Conservation (phyloP, 2,797 vertebrate species). For the Acridotheres tristis region DNA sequence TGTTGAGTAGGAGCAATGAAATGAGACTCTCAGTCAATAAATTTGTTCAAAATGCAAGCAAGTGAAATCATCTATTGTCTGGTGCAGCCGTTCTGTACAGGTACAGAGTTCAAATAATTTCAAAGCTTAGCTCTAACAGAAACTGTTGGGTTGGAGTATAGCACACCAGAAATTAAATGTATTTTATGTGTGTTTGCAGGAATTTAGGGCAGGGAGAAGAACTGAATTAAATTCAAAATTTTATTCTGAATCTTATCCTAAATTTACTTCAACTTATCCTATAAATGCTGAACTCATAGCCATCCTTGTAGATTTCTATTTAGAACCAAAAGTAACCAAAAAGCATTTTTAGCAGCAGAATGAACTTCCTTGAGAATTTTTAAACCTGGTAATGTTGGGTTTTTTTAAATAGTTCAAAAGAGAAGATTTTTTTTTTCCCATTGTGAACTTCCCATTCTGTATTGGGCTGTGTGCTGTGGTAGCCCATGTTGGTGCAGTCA, state of each 20-base stretch:
- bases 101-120: background rate
- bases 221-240: background rate
- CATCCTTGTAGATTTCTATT: background rate
- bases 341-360: background rate
- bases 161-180: background rate
- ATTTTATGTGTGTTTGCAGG: background rate
- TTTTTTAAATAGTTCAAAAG: background rate
- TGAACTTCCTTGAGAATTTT: background rate
- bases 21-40: constrained; percentile 10
- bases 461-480: background rate
- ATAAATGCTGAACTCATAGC: background rate
- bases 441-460: background rate
- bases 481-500: background rate
- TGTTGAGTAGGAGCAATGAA: constrained; percentile 20
- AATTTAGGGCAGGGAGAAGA: background rate
- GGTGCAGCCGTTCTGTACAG: background rate
- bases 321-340: background rate
- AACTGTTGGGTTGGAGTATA: background rate
- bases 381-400: accelerated
- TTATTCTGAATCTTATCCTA: background rate
- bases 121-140: background rate
- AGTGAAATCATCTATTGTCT: background rate
- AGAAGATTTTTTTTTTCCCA: background rate
- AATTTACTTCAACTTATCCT: background rate
- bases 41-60: constrained; percentile 18